These are phyloP conservation scores for Phragmatobia fuliginosa DNA, from an alignment of 2,888 invertebrate species.

Conservation along the genomic window DNA sequence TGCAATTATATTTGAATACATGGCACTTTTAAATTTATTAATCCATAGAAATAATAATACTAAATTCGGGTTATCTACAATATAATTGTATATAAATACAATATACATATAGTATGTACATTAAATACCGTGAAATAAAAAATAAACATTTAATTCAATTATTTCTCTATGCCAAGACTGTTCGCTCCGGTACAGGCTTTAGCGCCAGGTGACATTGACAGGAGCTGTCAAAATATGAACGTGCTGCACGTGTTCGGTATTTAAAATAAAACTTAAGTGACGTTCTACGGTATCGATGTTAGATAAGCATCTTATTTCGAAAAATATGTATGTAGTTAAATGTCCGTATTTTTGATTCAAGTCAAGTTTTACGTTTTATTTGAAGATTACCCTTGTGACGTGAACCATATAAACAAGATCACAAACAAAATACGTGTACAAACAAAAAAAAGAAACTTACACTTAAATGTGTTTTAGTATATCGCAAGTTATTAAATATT, in stretches of 20 bases:
- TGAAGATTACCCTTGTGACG: not conserved
- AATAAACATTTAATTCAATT: not conserved
- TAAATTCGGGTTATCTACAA: not conserved
- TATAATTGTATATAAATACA: not conserved
- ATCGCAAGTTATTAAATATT: too few relatives aligned
- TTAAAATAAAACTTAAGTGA: slow-evolving; percentile 48
- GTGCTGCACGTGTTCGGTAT: slow-evolving; percentile 61
- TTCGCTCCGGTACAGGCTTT: slow-evolving; percentile 19
- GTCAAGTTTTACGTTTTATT: not conserved
- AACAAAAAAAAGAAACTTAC: too few relatives aligned
- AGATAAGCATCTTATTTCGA: slow-evolving; percentile 41
- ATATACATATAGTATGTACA: too few relatives aligned
- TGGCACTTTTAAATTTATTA: too few relatives aligned
- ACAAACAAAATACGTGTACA: too few relatives aligned
- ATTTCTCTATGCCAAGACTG: not conserved
- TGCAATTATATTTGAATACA: not conserved
- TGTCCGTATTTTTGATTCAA: not conserved
- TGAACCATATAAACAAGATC: too few relatives aligned
- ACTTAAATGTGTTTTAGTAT: too few relatives aligned
- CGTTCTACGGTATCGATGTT: slow-evolving; percentile 39
- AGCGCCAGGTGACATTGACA: slow-evolving; percentile 67
- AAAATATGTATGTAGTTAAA: not conserved
- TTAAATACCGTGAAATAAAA: not conserved
- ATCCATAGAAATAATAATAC: too few relatives aligned
- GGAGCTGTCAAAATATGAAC: slow-evolving; percentile 74